Base-by-base conservation (phyloP, 2,888 invertebrate genomes). In the Melanophora roralis region DNA sequence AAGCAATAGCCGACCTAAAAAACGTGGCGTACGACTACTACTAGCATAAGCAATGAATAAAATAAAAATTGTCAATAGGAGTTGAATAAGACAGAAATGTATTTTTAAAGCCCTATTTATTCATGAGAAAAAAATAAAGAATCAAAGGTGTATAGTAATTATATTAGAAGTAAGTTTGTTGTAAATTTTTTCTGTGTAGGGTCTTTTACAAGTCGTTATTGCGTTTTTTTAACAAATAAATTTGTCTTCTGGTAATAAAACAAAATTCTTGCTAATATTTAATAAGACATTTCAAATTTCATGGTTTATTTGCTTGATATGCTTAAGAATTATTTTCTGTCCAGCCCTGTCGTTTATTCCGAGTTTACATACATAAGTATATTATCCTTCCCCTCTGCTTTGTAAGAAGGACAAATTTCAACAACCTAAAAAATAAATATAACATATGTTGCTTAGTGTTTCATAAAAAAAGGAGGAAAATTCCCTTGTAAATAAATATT, bases 201-300 rank as follows among this genome's bases (percentile, higher is more conserved):
- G 9, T 6, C 2, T 19, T 34, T 1, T 5, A 6, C 4, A 34
- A 0, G 34, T 36, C 12, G 34, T 55, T 53, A 34, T 16, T 55
- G 36, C 12, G 11, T 34, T 55, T 47, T 45, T 55, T 27, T 4
- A 59, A 40, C 9, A 12, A 27, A 12, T 38, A 47, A 5, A 16
- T 34, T 49, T 23, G 6, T 40, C 12, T 40, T 32, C 9, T 5
- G 57, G 19, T 43, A 71, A 47, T 59, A 72, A 73, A 76, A 51
- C 59, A 45, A 59, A 55, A 77, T 64, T 72, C 53, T 68, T 47
- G 36, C 51, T 73, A 68, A 76, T 64, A 73, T 57, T 73, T 73
- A 64, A 77, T 67, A 73, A 76, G 64, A 73, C 67, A 80, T 73
- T 76, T 64, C 68, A 77, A 73, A 80, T 69, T 77, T 76, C 72